A percentile compares a stretch with the other conserved stretches of the same genome.
Conservation (phyloP, 1,140 invertebrate species). For the Dreissena rostriformis region DNA sequence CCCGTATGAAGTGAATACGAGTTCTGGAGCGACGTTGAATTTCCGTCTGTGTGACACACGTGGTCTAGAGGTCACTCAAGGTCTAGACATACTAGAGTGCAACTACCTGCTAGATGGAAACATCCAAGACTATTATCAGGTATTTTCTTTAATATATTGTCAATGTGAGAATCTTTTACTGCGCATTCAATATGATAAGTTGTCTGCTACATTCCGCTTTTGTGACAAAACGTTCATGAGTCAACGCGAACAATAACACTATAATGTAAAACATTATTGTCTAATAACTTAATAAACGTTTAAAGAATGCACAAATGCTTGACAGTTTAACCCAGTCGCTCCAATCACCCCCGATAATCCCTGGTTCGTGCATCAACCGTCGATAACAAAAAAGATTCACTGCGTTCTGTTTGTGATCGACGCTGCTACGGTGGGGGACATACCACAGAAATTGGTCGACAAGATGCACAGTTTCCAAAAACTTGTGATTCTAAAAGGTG, state of each 20-base stretch:
- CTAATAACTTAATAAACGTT: too few relatives aligned
- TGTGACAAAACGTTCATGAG: background rate
- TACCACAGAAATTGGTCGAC: constrained; percentile 20
- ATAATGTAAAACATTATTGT: background rate
- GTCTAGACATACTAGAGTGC: constrained; percentile 53
- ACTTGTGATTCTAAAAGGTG: constrained; percentile 20
- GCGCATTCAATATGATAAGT: constrained; percentile 16
- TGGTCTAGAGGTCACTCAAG: constrained; percentile 54
- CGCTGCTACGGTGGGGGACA: constrained; percentile 22
- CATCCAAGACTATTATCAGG: constrained; percentile 54
- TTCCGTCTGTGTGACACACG: constrained; percentile 56
- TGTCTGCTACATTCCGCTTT: background rate
- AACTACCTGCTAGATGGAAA: constrained; percentile 58
- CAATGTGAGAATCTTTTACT: background rate
- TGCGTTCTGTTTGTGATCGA: constrained; percentile 48
- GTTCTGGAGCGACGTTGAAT: constrained; percentile 33
- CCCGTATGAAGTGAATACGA: constrained; percentile 6
- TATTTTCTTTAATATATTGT: background rate
- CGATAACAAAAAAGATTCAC: constrained; percentile 33
- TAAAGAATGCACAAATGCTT: too few relatives aligned
- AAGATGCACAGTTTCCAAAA: constrained; percentile 19
- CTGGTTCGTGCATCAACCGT: constrained; percentile 27
- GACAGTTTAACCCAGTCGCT: constrained; percentile 40
- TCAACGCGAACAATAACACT: background rate
- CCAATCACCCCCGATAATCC: constrained; percentile 19